Conservation (phyloP, 2,113 vertebrate species). For the Agapornis roseicollis region DNA sequence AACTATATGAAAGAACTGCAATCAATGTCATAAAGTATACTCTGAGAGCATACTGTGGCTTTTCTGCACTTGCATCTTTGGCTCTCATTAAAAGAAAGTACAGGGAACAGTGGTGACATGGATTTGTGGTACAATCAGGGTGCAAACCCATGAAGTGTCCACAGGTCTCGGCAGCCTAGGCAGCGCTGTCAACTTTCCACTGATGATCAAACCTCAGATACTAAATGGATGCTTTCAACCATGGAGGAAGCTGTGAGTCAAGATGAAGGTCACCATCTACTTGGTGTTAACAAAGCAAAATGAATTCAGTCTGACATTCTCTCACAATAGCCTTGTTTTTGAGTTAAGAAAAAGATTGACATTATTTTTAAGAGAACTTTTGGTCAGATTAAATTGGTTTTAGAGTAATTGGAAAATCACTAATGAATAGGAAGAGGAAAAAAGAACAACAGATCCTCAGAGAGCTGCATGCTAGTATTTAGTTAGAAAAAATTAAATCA, state of each 20-base stretch:
- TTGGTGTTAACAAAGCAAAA: background rate
- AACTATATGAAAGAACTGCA: background rate
- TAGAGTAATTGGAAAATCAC: background rate
- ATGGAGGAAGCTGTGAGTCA: background rate
- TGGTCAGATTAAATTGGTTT: background rate
- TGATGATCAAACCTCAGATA: background rate
- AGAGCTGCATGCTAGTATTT: background rate
- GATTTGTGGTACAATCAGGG: background rate
- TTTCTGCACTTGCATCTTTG: background rate
- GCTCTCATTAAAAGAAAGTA: background rate
- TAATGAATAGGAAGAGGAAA: constrained; percentile 18
- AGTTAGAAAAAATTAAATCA: constrained; percentile 36
- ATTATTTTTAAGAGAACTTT: constrained; percentile 23
- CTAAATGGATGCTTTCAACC: background rate
- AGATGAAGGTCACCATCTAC: background rate
- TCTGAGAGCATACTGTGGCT: background rate
- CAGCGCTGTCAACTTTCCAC: background rate
- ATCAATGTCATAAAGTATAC: background rate
- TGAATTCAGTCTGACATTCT: background rate
- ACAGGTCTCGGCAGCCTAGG: background rate
- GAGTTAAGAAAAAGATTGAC: background rate
- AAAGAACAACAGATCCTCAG: constrained; percentile 22
- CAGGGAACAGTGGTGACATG: background rate
- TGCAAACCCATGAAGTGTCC: background rate
- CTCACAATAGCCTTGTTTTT: background rate